Evolutionary conservation across 2,113 vertebrate genomes (phyloP).

Genomic region (Lycocorax pyrrhopterus): DNA sequence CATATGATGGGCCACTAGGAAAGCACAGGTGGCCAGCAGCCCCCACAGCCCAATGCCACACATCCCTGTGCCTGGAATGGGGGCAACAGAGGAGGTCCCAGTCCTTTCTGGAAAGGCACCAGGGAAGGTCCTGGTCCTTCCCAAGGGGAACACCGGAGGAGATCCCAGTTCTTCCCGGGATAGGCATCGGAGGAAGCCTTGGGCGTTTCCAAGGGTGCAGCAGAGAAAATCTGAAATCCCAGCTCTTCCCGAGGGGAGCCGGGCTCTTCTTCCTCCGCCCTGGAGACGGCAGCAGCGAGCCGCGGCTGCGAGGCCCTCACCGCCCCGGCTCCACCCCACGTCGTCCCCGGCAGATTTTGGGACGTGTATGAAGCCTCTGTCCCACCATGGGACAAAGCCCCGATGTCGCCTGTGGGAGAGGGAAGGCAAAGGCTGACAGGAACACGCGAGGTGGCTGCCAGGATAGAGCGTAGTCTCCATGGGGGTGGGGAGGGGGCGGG

Average conservation of each 20-base stretch:
- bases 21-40: background rate
- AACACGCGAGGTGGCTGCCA: background rate
- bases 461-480: background rate
- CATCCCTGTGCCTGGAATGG: background rate
- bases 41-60: background rate
- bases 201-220: background rate
- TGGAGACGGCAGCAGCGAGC: slow-evolving; percentile 42
- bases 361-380: background rate
- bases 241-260: background rate
- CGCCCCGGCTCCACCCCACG: background rate
- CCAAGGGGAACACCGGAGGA: too few relatives aligned
- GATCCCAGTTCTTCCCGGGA: background rate
- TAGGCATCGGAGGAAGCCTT: background rate
- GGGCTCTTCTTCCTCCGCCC: background rate
- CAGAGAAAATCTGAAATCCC: background rate
- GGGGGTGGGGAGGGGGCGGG: background rate
- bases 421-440: background rate
- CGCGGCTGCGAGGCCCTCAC: background rate
- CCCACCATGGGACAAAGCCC: background rate
- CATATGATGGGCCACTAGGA: background rate
- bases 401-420: background rate
- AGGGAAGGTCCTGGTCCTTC: background rate
- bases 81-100: background rate
- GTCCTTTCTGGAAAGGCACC: background rate
- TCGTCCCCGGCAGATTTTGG: too few relatives aligned